Evolutionary conservation across 2,888 invertebrate genomes (phyloP), one percentile per base, ranked within the genome.

Genomic region (Lymantria dispar): DNA sequence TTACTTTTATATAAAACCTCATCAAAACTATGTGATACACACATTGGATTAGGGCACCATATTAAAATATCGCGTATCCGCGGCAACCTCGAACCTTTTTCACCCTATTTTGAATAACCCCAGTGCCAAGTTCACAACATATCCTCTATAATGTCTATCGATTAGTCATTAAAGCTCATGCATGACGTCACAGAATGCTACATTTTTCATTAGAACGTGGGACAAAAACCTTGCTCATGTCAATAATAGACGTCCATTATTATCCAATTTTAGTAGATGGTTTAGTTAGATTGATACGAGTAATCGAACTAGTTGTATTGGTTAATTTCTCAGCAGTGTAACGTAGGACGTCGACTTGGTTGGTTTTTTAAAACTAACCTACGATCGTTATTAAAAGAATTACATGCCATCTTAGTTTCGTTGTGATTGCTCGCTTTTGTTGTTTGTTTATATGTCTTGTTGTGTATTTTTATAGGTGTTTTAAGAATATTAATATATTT

Each of bases 221-320:
- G 63, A 77, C 79, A 78, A 76, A 77, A 73, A 73, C 62, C 73
- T 56, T 53, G 50, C 54, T 60, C 58, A 62, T 72, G 75, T 65
- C 68, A 67, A 68, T 73, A 74, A 77, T 75, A 71, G 64, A 48
- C 63, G 56, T 47, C 79, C 58, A 83, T 85, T 85, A 83, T 80
- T 80, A 79, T 79, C 79, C 76, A 81, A 83, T 85, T 84, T 75
- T 62, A 76, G 72, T 65, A 64, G 66, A 67, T 70, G 68, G 65
- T 72, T 62, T 67, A 63, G 69, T 49, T 62, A 68, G 65, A 68
- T 76, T 72, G 63, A 62, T 63, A 64, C 74, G 76, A 80, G 80
- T 76, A 76, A 69, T 67, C 68, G 58, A 58, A 55, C 45, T 37
- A 47, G 3, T 33, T 43, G 45, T 63, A 67, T 59, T 54, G 53